phyloP scores from a whole-genome alignment of 2,797 vertebrate genomes.

The Sibirionetta formosa region DNA sequence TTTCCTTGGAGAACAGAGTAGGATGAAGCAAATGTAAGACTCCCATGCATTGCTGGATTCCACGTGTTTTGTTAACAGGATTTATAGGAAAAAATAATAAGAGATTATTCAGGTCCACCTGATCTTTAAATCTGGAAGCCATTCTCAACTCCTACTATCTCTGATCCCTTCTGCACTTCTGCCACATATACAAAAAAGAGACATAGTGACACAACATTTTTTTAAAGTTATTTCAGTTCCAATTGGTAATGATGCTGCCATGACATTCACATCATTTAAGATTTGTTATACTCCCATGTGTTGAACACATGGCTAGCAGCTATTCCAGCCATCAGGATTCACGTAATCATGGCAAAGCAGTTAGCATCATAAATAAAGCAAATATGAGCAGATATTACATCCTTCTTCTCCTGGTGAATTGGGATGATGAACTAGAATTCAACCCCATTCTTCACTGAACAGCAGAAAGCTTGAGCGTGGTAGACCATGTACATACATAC shows the following conservation, averaged over 20 bases:
- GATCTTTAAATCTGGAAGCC: not conserved
- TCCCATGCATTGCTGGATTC: not conserved
- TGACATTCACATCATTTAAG: not conserved
- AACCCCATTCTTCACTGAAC: not conserved
- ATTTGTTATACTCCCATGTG: constrained; percentile 26
- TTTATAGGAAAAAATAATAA: not conserved
- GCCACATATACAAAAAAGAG: not conserved
- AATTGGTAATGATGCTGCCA: constrained; percentile 2
- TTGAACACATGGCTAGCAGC: constrained; percentile 42
- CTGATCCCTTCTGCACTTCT: not conserved
- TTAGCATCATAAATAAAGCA: constrained; percentile 55
- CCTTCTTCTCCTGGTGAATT: constrained; percentile 39
- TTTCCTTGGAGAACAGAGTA: constrained; percentile 39
- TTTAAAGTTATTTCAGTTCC: constrained; percentile 3
- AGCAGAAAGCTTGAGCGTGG: not conserved
- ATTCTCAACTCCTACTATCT: not conserved
- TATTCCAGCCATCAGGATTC: constrained; percentile 19
- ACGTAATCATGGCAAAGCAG: constrained; percentile 1
- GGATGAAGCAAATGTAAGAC: constrained; percentile 32
- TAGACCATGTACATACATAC: not conserved
- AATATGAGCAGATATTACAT: not conserved
- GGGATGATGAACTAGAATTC: not conserved
- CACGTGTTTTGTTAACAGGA: not conserved
- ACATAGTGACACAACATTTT: not conserved
- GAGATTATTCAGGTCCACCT: not conserved